Evolutionary conservation across 2,888 invertebrate species (phyloP).

Genomic region (Melanchra persicariae): DNA sequence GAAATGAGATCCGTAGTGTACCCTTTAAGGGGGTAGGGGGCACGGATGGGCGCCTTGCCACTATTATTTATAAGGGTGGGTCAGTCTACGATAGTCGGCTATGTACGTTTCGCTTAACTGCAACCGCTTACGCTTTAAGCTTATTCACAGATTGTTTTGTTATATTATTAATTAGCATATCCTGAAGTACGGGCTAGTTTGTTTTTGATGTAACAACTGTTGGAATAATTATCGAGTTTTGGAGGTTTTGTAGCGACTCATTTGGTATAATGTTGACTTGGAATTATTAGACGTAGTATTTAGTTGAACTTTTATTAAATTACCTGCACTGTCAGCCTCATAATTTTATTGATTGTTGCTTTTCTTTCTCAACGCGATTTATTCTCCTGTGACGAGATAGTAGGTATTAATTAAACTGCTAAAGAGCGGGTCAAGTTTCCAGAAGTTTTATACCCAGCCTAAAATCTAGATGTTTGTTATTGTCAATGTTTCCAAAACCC

Average conservation of each 20-base stretch:
- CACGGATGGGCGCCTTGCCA: slow-evolving; percentile 85
- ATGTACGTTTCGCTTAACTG: slow-evolving; percentile 73
- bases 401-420: no score
- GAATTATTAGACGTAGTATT: not conserved
- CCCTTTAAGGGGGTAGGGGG: slow-evolving; percentile 84
- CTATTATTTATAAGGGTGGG: slow-evolving; percentile 91
- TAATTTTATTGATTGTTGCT: no score
- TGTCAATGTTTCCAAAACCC: no score
- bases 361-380: no score
- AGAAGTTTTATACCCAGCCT: no score
- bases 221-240: slow-evolving; percentile 59
- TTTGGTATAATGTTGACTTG: slow-evolving; percentile 2
- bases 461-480: no score
- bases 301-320: no score
- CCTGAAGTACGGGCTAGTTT: slow-evolving; percentile 58
- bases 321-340: no score
- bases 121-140: slow-evolving; percentile 80
- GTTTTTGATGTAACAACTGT: slow-evolving; percentile 65
- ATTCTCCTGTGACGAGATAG: no score
- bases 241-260: slow-evolving; percentile 3
- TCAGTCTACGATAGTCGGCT: slow-evolving; percentile 85
- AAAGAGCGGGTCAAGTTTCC: no score
- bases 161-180: slow-evolving; percentile 81
- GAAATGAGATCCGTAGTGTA: slow-evolving; percentile 90
- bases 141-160: slow-evolving; percentile 84